Conservation (phyloP, 2,797 vertebrate genomes). For the Enteromius fasciolatus region DNA sequence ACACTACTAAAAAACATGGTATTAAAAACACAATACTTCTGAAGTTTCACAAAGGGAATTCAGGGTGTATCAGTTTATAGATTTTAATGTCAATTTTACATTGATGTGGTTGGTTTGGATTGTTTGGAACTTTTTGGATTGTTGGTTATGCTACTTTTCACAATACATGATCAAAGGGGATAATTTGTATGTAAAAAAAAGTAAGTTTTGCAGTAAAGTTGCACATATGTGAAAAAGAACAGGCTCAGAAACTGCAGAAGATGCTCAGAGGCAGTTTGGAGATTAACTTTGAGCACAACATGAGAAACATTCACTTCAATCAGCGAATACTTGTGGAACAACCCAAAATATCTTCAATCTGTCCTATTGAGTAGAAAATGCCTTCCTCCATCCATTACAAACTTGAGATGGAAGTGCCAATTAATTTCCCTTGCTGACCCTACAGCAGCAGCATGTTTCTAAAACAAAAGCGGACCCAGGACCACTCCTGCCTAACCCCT, state of each 20-base stretch:
- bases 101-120: background rate
- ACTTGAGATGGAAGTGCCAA: constrained; percentile 40
- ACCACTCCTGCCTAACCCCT: constrained; percentile 55
- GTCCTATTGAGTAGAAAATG: constrained; percentile 1
- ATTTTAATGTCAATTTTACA: background rate
- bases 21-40: background rate
- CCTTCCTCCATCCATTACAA: constrained; percentile 31
- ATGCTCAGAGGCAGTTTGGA: background rate
- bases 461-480: constrained; percentile 59
- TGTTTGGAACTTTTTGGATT: no score
- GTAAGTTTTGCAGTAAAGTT: background rate
- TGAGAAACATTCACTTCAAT: constrained; percentile 20
- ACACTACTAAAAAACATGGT: background rate
- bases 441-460: constrained; percentile 29
- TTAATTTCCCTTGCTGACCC: constrained; percentile 50
- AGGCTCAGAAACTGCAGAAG: no score
- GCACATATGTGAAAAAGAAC: background rate
- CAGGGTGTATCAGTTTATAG: background rate
- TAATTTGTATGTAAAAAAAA: background rate
- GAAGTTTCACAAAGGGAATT: background rate
- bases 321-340: constrained; percentile 14
- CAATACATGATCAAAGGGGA: background rate
- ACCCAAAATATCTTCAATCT: constrained; percentile 31
- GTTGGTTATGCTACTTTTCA: background rate
- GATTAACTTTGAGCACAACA: background rate